Evolutionary conservation across 2,888 invertebrate genomes (phyloP).

Genomic region (Protonemura montana): DNA sequence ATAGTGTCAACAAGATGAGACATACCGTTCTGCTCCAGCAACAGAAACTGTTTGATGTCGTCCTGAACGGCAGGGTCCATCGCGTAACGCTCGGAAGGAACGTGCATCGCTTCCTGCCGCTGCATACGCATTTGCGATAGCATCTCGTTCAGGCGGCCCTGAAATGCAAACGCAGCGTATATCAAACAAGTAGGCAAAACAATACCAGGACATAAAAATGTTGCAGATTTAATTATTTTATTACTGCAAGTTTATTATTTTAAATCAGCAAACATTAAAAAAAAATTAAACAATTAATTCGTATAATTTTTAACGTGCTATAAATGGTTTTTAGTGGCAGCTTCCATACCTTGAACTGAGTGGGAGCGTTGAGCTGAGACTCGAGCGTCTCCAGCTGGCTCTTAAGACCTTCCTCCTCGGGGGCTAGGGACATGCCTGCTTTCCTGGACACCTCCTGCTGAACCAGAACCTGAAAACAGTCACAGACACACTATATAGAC

Average conservation of each 20-base stretch:
- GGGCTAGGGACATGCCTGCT: slow-evolving; percentile 83
- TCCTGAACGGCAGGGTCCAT: slow-evolving; percentile 71
- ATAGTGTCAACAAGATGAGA: slow-evolving; percentile 84
- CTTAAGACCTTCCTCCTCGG: slow-evolving; percentile 89
- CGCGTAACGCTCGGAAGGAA: slow-evolving; percentile 75
- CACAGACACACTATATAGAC: not conserved
- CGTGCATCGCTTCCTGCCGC: slow-evolving; percentile 63
- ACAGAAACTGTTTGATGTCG: slow-evolving; percentile 76
- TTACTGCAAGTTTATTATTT: no score
- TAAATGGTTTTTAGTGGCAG: no score
- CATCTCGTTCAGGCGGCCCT: slow-evolving; percentile 90
- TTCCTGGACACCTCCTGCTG: slow-evolving; percentile 90
- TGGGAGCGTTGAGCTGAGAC: slow-evolving; percentile 87
- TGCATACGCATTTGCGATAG: slow-evolving; percentile 85
- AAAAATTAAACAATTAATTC: no score
- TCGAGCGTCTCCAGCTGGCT: slow-evolving; percentile 87
- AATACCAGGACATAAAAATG: slow-evolving; percentile 36
- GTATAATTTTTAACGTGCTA: not conserved
- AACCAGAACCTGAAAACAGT: slow-evolving; percentile 73
- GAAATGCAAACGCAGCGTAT: slow-evolving; percentile 49
- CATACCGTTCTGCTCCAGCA: slow-evolving; percentile 89
- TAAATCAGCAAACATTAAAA: no score
- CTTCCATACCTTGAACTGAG: slow-evolving; percentile 81
- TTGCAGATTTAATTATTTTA: no score
- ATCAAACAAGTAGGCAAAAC: not conserved